Evolutionary conservation across 2,797 vertebrate genomes (phyloP).

Genomic region (Sardinella longiceps): DNA sequence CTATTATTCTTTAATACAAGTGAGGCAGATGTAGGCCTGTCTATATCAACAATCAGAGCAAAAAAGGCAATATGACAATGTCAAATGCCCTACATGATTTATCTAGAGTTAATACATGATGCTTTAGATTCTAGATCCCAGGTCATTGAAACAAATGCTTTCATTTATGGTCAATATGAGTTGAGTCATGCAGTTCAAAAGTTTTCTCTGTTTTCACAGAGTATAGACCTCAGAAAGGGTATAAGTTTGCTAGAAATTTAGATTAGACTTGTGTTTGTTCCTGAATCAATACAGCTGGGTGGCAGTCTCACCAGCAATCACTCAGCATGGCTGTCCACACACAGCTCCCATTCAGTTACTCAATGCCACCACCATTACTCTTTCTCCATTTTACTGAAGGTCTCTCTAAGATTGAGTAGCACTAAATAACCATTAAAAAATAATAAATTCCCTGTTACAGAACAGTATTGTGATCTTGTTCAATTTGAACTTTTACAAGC

Average conservation of each 20-base stretch:
- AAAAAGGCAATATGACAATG: neutral
- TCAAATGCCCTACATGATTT: neutral
- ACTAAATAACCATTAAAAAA: neutral
- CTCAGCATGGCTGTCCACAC: neutral
- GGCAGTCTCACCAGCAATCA: neutral
- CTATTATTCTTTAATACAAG: constrained; percentile 38
- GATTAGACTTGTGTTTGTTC: neutral
- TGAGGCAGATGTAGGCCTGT: neutral
- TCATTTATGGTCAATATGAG: neutral
- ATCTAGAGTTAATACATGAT: no score
- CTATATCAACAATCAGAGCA: neutral
- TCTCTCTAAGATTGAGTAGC: neutral
- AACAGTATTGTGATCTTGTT: neutral
- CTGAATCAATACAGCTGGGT: constrained; percentile 2
- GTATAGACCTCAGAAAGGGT: neutral
- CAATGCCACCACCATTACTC: neutral
- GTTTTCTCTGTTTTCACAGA: neutral
- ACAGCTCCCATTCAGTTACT: neutral
- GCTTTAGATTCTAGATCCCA: neutral
- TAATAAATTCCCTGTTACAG: neutral
- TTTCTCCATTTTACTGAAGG: neutral
- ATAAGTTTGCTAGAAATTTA: neutral
- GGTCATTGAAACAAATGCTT: neutral
- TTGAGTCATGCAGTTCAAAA: neutral
- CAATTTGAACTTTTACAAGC: neutral